Evolutionary conservation across 64 coral and sea anemone genomes (phyloP), one percentile per base, ranked within the genome.

Genomic region (Pocillopora verrucosa): DNA sequence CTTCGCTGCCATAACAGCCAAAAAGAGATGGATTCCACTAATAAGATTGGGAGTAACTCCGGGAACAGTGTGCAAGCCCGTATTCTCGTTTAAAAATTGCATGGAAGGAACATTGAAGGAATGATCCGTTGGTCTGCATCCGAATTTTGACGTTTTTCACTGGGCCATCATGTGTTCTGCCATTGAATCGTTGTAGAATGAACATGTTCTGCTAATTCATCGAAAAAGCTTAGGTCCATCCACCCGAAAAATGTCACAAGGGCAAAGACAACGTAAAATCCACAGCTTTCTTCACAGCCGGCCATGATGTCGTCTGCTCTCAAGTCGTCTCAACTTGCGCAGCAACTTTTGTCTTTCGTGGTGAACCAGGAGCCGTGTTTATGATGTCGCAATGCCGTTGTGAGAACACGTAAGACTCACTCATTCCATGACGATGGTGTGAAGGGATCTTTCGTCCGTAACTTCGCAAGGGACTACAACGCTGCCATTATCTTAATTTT

Each of bases 191-290:
- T 96, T 96, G 16, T 96, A 90, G 3, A 92, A 60, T 25, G 87
- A 84, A 34, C 94, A 80, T 90, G 88, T 34, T 96, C 94, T 65
- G 86, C 84, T 34, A 96, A 68, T 86, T 96, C 94, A 69, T 91
- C 94, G 58, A 96, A 86, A 76, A 96, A 96, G 73, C 94, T 96
- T n/a, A 93, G 78, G 63, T 96, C 94, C 91, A 93, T 96, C 94
- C 94, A 96, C 20, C 93, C 94, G 19, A 90, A 96, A 87, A 87
- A 96, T 15, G 94, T 96, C 69, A 96, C 83, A 20, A 96, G 56
- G 4, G 90, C 91, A 26, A 96, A 96, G 51, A 96, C 86, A 34
- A 96, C 93, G 76, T 96, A 96, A 63, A 96, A 96, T 0, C 94
- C 91, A 67, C 94, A 96, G 25, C 91, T 96, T 76, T 96, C 94